A percentile compares a stretch with the other conserved stretches of the same genome.
phyloP scores from a whole-genome alignment of 2,113 vertebrate species.

The Pelobates fuscus region DNA sequence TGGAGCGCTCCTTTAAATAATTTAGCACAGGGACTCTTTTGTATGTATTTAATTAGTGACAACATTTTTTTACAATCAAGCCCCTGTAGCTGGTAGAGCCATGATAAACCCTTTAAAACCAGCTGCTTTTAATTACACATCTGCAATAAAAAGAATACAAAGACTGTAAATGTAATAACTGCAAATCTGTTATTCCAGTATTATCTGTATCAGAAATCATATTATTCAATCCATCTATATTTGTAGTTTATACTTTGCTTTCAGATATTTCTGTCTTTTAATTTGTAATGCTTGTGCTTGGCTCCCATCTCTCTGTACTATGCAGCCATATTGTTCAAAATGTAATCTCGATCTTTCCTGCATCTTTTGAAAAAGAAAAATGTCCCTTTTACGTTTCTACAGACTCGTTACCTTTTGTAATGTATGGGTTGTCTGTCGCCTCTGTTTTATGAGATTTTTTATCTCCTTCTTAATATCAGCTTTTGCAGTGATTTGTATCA shows the following conservation, averaged over 20 bases:
- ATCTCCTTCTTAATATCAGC: slow-evolving; percentile 32
- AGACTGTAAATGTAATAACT: no score
- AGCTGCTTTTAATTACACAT: no score
- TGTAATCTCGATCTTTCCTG: slow-evolving; percentile 53
- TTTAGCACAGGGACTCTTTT: no score
- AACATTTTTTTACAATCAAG: no score
- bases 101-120: no score
- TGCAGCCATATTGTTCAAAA: slow-evolving; percentile 37
- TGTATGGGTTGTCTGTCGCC: slow-evolving; percentile 26
- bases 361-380: slow-evolving; percentile 48
- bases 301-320: slow-evolving; percentile 49
- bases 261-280: slow-evolving; percentile 38
- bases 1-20: no score
- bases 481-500: slow-evolving; percentile 19
- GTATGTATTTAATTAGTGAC: no score
- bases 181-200: no score
- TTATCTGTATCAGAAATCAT: no score
- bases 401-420: slow-evolving; percentile 18
- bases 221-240: no score
- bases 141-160: no score
- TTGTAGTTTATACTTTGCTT: neutral
- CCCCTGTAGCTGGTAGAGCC: no score
- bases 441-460: slow-evolving; percentile 47
- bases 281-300: slow-evolving; percentile 57
- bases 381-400: slow-evolving; percentile 45